Conservation (phyloP, 2,797 vertebrate species). For the Sparidentex hasta region DNA sequence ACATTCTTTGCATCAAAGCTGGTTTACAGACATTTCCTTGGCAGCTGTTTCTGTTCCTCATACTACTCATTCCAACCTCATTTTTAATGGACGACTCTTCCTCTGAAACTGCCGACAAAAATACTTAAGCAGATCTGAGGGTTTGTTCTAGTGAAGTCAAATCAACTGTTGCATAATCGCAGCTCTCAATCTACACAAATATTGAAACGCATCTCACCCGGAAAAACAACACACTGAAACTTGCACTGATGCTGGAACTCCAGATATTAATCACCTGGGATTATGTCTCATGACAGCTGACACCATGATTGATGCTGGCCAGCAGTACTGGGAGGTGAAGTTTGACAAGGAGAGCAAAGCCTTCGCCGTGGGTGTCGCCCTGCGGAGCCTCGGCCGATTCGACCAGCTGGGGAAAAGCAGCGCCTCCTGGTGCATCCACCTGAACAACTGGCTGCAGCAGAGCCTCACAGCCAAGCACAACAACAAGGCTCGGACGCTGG, state of each 20-base stretch:
- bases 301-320: slow-evolving; percentile 91
- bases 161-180: not conserved
- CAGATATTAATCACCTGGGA: not conserved
- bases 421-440: slow-evolving; percentile 95
- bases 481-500: slow-evolving; percentile 95
- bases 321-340: slow-evolving; percentile 96
- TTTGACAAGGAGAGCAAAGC: slow-evolving; percentile 96
- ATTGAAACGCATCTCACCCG: too few relatives aligned
- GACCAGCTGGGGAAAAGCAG: slow-evolving; percentile 95
- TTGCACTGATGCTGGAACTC: not conserved
- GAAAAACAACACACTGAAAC: not conserved
- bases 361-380: slow-evolving; percentile 91
- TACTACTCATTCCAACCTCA: not conserved
- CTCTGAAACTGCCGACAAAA: not conserved
- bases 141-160: too few relatives aligned
- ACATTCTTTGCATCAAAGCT: not conserved
- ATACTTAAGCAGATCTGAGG: not conserved
- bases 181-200: not conserved
- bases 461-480: slow-evolving; percentile 97
- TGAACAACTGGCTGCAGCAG: slow-evolving; percentile 98
- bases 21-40: too few relatives aligned
- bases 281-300: slow-evolving; percentile 84
- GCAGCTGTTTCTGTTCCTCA: not conserved
- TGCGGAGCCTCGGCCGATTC: slow-evolving; percentile 93
- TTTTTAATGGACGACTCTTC: not conserved